Evolutionary conservation across 2,797 vertebrate genomes (phyloP).

Genomic region (Oreochromis mossambicus): DNA sequence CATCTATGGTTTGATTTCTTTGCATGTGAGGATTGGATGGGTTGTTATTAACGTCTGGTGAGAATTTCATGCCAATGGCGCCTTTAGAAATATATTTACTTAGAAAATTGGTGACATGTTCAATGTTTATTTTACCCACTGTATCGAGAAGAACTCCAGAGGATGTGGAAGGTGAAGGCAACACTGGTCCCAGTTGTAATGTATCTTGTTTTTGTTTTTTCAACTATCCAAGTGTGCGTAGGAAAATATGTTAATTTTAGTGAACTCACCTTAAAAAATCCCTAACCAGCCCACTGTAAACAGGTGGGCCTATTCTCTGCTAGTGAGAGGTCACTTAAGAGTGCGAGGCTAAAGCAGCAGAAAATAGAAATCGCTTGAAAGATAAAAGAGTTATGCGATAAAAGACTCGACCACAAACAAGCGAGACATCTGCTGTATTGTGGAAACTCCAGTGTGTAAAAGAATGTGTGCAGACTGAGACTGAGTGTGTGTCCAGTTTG

Average conservation of each 20-base stretch:
- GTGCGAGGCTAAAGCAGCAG: background rate
- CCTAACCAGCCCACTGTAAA: background rate
- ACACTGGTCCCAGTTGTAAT: background rate
- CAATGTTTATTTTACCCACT: background rate
- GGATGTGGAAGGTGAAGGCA: background rate
- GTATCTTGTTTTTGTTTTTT: background rate
- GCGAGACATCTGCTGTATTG: background rate
- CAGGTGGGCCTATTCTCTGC: background rate
- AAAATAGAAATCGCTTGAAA: slow-evolving; percentile 18
- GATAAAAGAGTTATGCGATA: slow-evolving; percentile 9
- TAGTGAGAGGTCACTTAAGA: background rate
- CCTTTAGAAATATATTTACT: background rate
- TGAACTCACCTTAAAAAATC: background rate
- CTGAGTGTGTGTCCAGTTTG: background rate
- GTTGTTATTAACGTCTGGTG: background rate
- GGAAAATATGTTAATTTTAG: background rate
- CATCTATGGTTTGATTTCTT: background rate
- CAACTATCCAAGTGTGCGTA: background rate
- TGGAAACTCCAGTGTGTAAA: slow-evolving; percentile 1
- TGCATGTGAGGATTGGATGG: background rate
- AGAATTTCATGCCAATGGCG: background rate
- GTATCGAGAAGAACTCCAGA: background rate
- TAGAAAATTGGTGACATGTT: background rate
- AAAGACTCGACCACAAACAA: slow-evolving; percentile 17
- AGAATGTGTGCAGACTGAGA: slow-evolving; percentile 18